A percentile compares a stretch with the other conserved stretches of the same genome.
Conservation (phyloP, 92 coral and sea anemone genomes). For the Actinostola sp. region DNA sequence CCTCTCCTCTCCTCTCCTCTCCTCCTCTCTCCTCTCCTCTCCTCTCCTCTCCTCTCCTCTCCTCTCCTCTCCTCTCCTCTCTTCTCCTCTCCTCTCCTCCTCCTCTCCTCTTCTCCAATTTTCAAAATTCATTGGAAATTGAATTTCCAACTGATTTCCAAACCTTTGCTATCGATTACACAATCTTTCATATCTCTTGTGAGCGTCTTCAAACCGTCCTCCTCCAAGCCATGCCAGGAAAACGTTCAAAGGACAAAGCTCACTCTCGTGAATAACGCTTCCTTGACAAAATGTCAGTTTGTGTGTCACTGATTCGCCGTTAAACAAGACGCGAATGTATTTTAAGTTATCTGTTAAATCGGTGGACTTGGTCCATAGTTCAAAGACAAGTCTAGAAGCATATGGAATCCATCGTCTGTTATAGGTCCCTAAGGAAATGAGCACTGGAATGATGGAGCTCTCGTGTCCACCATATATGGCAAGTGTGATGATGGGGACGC, state of each 20-base stretch:
- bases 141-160: neutral
- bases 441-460: slow-evolving; percentile 68
- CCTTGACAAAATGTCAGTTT: slow-evolving; percentile 71
- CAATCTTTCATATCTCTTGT: slow-evolving; percentile 14
- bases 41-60: too few relatives aligned
- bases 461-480: slow-evolving; percentile 88
- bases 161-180: neutral
- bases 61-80: too few relatives aligned
- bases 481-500: slow-evolving; percentile 70
- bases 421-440: slow-evolving; percentile 71
- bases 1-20: too few relatives aligned
- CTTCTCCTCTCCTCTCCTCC: too few relatives aligned
- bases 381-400: slow-evolving; percentile 83
- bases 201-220: slow-evolving; percentile 23
- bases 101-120: too few relatives aligned
- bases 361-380: slow-evolving; percentile 70
- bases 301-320: slow-evolving; percentile 78
- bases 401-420: slow-evolving; percentile 72
- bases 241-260: slow-evolving; percentile 80
- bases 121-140: too few relatives aligned
- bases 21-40: too few relatives aligned
- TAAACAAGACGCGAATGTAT: slow-evolving; percentile 73
- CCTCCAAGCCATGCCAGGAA: slow-evolving; percentile 61
- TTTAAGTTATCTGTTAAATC: neutral
- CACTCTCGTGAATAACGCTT: slow-evolving; percentile 39